Evolutionary conservation across 2,113 vertebrate genomes (phyloP).

Genomic region (Crotalus horridus): DNA sequence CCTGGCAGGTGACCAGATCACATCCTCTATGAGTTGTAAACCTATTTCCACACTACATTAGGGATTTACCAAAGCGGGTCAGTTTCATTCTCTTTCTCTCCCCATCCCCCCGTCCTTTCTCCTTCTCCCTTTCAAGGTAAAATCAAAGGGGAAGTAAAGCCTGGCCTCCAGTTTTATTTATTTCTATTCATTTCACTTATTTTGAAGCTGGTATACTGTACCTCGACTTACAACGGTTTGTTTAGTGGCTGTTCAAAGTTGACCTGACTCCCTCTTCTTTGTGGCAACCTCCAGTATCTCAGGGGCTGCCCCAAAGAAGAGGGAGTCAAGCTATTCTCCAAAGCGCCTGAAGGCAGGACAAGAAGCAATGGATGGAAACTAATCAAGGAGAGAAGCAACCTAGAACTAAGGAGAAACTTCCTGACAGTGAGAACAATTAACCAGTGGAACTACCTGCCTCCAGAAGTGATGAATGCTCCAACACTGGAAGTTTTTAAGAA

Average conservation of each 20-base stretch:
- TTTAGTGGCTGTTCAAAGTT: not conserved
- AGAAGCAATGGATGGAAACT: too few species aligned
- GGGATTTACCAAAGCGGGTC: conserved; percentile 58
- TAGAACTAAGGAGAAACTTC: too few species aligned
- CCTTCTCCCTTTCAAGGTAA: not conserved
- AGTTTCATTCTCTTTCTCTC: conserved; percentile 33
- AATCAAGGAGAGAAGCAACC: too few species aligned
- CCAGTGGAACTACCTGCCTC: too few species aligned
- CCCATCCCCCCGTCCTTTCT: not conserved
- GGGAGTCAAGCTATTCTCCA: too few species aligned
- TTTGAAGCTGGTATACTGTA: not conserved
- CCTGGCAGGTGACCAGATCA: conserved; percentile 55
- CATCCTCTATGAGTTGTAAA: conserved; percentile 51
- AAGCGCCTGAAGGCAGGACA: too few species aligned
- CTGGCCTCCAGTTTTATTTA: conserved; percentile 38
- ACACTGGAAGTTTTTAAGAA: too few species aligned
- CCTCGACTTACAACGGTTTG: not conserved
- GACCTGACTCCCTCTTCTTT: too few species aligned
- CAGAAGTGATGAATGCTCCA: too few species aligned
- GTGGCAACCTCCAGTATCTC: too few species aligned
- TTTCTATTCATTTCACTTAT: conserved; percentile 15
- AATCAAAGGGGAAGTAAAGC: conserved; percentile 24
- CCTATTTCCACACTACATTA: conserved; percentile 62
- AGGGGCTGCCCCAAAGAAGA: too few species aligned
- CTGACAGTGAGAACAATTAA: too few species aligned